Conservation (phyloP, 2,113 vertebrate genomes). For the Tichodroma muraria region DNA sequence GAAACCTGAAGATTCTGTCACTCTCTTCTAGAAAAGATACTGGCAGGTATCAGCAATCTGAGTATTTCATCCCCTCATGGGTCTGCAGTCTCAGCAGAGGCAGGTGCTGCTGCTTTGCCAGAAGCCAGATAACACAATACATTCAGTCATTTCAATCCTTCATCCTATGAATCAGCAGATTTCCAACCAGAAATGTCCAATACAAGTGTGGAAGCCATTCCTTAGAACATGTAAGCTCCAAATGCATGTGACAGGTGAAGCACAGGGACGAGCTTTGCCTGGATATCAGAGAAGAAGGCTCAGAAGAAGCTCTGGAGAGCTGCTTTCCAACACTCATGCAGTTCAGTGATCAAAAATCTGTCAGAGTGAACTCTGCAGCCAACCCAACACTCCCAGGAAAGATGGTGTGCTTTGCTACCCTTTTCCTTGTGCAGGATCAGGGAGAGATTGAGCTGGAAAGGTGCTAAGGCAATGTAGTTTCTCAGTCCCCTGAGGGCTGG, state of each 20-base stretch:
- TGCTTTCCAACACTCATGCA: background rate
- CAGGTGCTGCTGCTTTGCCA: background rate
- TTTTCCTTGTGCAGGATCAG: background rate
- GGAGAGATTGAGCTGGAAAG: background rate
- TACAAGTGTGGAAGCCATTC: background rate
- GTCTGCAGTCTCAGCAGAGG: background rate
- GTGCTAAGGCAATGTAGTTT: background rate
- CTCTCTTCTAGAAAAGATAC: background rate
- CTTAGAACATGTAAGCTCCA: background rate
- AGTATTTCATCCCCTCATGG: background rate
- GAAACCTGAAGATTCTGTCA: background rate
- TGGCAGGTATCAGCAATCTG: background rate
- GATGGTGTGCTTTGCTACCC: background rate
- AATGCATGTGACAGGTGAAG: background rate
- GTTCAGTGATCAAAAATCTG: background rate
- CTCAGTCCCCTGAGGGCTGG: background rate
- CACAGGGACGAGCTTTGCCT: background rate
- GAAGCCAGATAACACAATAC: background rate
- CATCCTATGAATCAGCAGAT: background rate
- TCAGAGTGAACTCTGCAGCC: background rate
- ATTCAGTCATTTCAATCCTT: background rate
- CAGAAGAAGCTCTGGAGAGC: background rate
- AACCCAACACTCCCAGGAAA: background rate
- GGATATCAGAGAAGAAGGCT: background rate
- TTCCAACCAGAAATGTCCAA: background rate